These are phyloP conservation scores for Chelon auratus DNA, from an alignment of 2,797 vertebrate genomes.

Conservation along the genomic window DNA sequence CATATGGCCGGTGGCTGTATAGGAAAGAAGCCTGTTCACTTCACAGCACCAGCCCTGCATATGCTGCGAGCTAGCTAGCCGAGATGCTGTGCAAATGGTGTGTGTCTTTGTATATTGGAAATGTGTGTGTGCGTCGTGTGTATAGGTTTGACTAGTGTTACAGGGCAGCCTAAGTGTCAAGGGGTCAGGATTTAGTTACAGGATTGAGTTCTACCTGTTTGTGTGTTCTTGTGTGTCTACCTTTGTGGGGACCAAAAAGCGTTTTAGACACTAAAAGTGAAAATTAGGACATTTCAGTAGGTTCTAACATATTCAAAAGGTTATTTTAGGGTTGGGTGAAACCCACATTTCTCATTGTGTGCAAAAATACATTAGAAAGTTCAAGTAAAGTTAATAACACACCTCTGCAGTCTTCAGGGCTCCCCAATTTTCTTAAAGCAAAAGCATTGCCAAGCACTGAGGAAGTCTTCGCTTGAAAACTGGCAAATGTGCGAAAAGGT, in stretches of 20 bases:
- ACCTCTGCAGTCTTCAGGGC: background rate
- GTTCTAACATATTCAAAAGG: background rate
- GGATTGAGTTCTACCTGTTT: constrained; percentile 68
- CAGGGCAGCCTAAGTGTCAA: constrained; percentile 70
- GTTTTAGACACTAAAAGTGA: constrained; percentile 2
- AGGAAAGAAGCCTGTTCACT: constrained; percentile 76
- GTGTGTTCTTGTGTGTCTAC: constrained; percentile 23
- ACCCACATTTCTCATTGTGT: background rate
- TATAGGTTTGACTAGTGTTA: constrained; percentile 78
- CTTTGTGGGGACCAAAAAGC: constrained; percentile 22
- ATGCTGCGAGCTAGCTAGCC: constrained; percentile 77
- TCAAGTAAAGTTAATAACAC: background rate
- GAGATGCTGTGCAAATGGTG: constrained; percentile 72
- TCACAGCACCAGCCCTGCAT: constrained; percentile 75
- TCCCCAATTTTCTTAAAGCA: background rate
- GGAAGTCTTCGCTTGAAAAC: background rate
- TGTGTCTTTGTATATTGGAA: constrained; percentile 16
- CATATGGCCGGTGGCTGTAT: constrained; percentile 89
- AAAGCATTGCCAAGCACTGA: background rate
- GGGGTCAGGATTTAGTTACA: constrained; percentile 77
- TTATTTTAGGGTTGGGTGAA: background rate
- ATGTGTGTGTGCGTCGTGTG: constrained; percentile 32
- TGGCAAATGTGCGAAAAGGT: background rate
- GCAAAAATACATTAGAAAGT: background rate
- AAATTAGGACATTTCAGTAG: background rate